Evolutionary conservation across 2,797 vertebrate species (phyloP).

Genomic region (Phalloptychus januarius): DNA sequence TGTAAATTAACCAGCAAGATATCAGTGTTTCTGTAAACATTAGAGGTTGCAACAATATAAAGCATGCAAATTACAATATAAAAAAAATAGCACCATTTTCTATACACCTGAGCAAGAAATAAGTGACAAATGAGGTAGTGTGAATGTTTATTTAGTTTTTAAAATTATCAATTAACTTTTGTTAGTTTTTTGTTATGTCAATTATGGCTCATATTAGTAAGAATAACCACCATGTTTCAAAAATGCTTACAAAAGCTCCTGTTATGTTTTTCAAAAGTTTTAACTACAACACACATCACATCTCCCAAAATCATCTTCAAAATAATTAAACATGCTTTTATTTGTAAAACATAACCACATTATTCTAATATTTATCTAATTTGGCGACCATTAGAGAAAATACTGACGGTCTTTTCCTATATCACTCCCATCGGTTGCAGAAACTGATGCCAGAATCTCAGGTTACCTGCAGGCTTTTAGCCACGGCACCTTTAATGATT

Average conservation of each 20-base stretch:
- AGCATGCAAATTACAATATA: not conserved
- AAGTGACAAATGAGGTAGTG: not conserved
- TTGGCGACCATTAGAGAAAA: conserved; percentile 13
- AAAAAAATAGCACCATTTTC: not conserved
- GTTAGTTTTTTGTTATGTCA: not conserved
- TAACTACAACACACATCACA: not conserved
- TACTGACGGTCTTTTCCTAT: conserved; percentile 20
- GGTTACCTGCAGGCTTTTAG: conserved; percentile 49
- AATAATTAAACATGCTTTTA: not conserved
- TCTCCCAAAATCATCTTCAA: not conserved
- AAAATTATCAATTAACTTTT: not conserved
- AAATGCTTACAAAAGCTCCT: not conserved
- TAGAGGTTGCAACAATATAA: not conserved
- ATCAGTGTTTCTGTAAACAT: not conserved
- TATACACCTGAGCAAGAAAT: not conserved
- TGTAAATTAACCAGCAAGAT: not conserved
- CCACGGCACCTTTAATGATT: conserved; percentile 33
- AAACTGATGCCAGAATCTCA: conserved; percentile 54
- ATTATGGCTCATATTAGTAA: not conserved
- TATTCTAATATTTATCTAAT: not conserved
- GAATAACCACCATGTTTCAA: not conserved
- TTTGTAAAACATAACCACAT: not conserved
- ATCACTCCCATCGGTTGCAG: conserved; percentile 48
- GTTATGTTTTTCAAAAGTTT: not conserved
- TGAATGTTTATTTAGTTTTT: not conserved